Percentiles rank a stretch among this genome's conserved stretches.
phyloP scores from a whole-genome alignment of 2,797 vertebrate species.

The Vireo griseus region DNA sequence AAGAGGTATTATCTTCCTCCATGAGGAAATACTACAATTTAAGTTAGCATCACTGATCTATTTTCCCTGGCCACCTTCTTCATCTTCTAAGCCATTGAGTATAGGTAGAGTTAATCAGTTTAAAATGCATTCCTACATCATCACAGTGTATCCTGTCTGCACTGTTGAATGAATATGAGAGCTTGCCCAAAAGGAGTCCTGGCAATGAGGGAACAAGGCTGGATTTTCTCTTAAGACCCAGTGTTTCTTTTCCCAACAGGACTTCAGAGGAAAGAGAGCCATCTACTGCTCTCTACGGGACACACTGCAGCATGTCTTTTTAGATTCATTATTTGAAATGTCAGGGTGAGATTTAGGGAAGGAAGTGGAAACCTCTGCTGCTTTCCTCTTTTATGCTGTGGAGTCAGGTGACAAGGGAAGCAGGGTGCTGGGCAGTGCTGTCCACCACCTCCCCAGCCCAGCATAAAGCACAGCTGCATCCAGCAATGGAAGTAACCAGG shows the following conservation, averaged over 20 bases:
- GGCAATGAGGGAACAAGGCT: not conserved
- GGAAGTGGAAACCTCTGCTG: not conserved
- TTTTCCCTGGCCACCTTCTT: not conserved
- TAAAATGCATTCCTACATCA: not conserved
- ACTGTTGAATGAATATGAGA: not conserved
- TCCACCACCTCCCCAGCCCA: not conserved
- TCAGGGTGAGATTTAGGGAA: not conserved
- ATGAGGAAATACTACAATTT: not conserved
- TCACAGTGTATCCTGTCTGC: not conserved
- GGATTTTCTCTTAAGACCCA: not conserved
- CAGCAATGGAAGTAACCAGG: not conserved
- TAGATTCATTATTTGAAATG: not conserved
- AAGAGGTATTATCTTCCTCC: not conserved
- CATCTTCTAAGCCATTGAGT: not conserved
- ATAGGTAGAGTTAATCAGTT: not conserved
- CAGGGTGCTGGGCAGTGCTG: accelerated
- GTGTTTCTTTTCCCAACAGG: not conserved
- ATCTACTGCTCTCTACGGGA: not conserved
- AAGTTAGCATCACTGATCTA: not conserved
- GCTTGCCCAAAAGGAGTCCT: not conserved
- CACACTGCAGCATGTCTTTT: not conserved
- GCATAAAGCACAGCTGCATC: not conserved
- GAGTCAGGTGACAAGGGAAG: not conserved
- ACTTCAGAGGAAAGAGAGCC: constrained; percentile 19
- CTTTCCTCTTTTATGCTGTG: not conserved